Evolutionary conservation across 2,888 invertebrate species (phyloP).

Genomic region (Enchytraeus crypticus): DNA sequence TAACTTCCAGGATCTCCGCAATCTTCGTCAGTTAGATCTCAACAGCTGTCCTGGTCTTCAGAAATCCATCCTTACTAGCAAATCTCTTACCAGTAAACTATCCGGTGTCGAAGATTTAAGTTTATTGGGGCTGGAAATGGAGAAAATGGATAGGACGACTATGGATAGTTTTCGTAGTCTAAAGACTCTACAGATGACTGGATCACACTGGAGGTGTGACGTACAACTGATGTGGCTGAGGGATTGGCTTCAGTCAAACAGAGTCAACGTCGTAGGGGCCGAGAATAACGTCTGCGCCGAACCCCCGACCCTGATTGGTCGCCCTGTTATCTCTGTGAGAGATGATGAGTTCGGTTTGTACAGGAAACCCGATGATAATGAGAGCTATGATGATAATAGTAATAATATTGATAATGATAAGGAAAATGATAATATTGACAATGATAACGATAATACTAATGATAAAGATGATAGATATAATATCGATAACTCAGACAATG

Average conservation of each 20-base stretch:
- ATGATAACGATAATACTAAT: no score
- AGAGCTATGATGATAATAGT: no score
- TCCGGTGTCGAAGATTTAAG: conserved; percentile 18
- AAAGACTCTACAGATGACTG: conserved; percentile 18
- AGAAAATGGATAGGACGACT: conserved; percentile 13
- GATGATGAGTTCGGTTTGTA: conserved; percentile 2
- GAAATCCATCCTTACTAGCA: conserved; percentile 7
- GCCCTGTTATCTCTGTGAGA: not conserved
- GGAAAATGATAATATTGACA: no score
- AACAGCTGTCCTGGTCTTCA: conserved; percentile 24
- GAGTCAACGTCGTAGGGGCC: not conserved
- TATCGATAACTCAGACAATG: no score
- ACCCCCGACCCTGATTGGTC: not conserved
- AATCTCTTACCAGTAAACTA: conserved; percentile 9
- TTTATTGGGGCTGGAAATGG: conserved; percentile 19
- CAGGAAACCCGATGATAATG: no score
- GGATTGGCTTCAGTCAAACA: conserved; percentile 13
- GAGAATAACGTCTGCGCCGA: not conserved
- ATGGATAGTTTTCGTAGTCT: conserved; percentile 19
- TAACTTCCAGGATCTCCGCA: conserved; percentile 20
- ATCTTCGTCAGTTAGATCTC: conserved; percentile 19
- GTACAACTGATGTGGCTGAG: conserved; percentile 22
- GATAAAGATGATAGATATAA: no score
- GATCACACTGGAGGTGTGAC: conserved; percentile 25
- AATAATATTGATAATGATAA: no score